Evolutionary conservation across 2,888 invertebrate species (phyloP), one percentile per base, ranked within the genome.

Genomic region (Apamea sordens): DNA sequence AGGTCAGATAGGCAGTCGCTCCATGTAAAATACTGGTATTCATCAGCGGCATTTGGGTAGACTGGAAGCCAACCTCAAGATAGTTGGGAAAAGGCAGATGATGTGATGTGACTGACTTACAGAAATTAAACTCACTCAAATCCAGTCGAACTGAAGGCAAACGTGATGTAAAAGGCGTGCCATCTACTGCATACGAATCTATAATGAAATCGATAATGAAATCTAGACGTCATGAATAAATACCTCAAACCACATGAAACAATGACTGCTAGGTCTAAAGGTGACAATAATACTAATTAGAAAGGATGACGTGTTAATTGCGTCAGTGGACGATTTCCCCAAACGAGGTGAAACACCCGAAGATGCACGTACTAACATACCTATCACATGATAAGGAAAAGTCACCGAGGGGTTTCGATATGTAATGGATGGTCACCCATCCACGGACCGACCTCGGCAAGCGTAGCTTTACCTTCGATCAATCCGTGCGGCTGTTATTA

Each of bases 271-370:
- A 32, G 56, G 84, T 84, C 47, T 69, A 50, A 83, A 69, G 84
- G 79, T 84, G 56, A 80, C 84, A 78, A 80, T 84, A 78, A 69
- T 47, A 78, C 68, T 78, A 83, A 84, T n/a, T 69, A 53, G 83
- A 80, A 80, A 83, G 41, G 8, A 32, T 77, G 64, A 78, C 32
- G 21, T 21, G 36, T 32, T 59, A 56, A 44, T 59, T 78, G 64
- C 80, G 80, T 78, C 79, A 78, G 18, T n/a, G 2, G 21, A 69
- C 36, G 36, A n/a, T 71, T 71, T 71, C 36, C 77, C 53, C 63
- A 47, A 41, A 41, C 28, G 13, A 61, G 77, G 77, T 53, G 68
- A 75, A 44, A 8, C 47, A 64, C 15, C 18, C 36, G 41, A 47
- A 36, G 28, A 24, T 59, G n/a, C 13, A 53, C n/a, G 32, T 53